Conservation (phyloP, 2,888 invertebrate species). For the Barypeithes pellucidus region DNA sequence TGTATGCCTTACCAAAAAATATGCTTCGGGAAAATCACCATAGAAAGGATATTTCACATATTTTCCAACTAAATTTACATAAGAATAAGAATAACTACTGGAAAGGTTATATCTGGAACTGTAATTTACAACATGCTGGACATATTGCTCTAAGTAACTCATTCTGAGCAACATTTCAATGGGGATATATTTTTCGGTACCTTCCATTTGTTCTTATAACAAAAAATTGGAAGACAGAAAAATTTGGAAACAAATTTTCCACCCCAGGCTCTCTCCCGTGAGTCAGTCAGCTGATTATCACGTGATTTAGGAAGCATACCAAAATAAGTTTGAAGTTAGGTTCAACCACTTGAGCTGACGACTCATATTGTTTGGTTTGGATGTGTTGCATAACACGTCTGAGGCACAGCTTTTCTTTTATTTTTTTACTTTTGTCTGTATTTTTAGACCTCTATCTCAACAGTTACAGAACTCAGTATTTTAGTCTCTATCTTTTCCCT, state of each 20-base stretch:
- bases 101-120: slow-evolving; percentile 94
- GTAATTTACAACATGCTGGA: slow-evolving; percentile 84
- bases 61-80: slow-evolving; percentile 88
- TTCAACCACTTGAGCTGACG: too few species aligned
- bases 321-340: slow-evolving; percentile 5
- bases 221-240: not conserved
- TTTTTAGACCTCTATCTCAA: too few species aligned
- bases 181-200: slow-evolving; percentile 40
- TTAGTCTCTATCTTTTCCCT: too few species aligned
- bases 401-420: too few species aligned
- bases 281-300: slow-evolving; percentile 8
- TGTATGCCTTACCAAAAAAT: slow-evolving; percentile 83
- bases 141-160: slow-evolving; percentile 82
- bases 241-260: not conserved
- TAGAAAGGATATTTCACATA: slow-evolving; percentile 90
- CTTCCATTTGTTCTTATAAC: not conserved
- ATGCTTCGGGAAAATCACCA: slow-evolving; percentile 93
- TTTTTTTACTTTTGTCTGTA: too few species aligned
- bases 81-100: slow-evolving; percentile 90
- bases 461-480: too few species aligned
- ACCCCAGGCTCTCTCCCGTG: not conserved
- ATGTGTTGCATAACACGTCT: too few species aligned
- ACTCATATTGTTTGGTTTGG: too few species aligned
- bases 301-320: not conserved
- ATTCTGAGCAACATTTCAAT: slow-evolving; percentile 60